A percentile compares a stretch with the other conserved stretches of the same genome.
phyloP scores from a whole-genome alignment of 2,888 invertebrate genomes.

The Archips xylosteana region DNA sequence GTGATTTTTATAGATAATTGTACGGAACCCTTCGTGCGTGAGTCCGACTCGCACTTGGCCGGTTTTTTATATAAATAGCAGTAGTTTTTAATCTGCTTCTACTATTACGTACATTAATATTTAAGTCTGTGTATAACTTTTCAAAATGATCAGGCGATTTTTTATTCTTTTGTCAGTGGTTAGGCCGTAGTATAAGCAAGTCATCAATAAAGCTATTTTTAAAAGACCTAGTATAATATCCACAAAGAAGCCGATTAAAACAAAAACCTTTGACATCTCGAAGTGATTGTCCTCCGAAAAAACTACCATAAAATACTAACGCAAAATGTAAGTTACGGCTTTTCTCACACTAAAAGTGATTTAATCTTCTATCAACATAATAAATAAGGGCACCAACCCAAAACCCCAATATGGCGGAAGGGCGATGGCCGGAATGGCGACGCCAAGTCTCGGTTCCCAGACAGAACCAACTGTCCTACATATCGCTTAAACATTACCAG shows the following conservation, averaged over 20 bases:
- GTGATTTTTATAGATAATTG: too few relatives aligned
- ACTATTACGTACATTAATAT: too few relatives aligned
- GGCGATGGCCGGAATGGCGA: constrained; percentile 29
- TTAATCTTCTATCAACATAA: constrained; percentile 20
- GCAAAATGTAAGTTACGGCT: neutral
- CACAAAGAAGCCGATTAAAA: neutral
- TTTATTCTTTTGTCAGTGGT: too few relatives aligned
- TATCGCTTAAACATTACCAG: neutral
- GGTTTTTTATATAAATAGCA: too few relatives aligned
- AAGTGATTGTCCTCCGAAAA: neutral
- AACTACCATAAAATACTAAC: neutral
- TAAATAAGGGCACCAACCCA: constrained; percentile 22
- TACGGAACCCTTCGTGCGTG: too few relatives aligned
- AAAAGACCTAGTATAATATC: too few relatives aligned
- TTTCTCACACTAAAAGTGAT: constrained; percentile 20
- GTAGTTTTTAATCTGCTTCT: too few relatives aligned
- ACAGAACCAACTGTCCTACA: constrained; percentile 20
- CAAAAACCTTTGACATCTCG: neutral
- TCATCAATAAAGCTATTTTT: too few relatives aligned
- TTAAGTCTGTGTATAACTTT: too few relatives aligned
- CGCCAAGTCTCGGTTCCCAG: constrained; percentile 28
- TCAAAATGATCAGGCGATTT: too few relatives aligned
- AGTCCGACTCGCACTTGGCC: too few relatives aligned
- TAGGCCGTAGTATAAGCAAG: too few relatives aligned
- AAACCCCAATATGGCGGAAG: constrained; percentile 17